Conservation (phyloP, 2,888 invertebrate species). For the Frankliniella intonsa region DNA sequence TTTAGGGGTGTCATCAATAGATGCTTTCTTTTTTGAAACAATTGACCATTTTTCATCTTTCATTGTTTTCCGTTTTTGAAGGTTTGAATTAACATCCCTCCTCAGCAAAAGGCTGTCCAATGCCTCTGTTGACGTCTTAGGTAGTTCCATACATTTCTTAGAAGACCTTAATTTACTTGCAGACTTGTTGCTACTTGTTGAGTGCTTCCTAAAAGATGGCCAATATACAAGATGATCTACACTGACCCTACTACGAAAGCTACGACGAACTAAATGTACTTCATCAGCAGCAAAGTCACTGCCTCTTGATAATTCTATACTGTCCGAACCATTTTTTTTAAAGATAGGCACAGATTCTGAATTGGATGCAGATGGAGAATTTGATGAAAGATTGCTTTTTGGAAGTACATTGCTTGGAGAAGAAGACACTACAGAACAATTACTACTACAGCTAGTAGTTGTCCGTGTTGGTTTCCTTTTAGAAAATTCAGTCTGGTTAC, state of each 20-base stretch:
- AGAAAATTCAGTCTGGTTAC: background rate
- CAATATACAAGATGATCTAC: background rate
- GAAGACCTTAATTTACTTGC: background rate
- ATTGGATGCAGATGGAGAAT: background rate
- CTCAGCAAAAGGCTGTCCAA: background rate
- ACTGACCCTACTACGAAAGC: background rate
- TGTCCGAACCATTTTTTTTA: no score
- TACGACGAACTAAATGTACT: background rate
- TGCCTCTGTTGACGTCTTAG: background rate
- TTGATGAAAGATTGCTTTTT: background rate
- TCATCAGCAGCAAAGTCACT: background rate
- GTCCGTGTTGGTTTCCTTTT: background rate
- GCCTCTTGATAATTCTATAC: no score
- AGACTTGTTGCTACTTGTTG: background rate
- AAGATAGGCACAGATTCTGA: no score
- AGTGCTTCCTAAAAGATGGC: background rate
- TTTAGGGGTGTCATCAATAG: background rate
- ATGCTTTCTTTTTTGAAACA: background rate
- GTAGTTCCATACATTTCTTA: background rate
- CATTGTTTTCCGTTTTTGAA: background rate
- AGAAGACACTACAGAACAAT: background rate
- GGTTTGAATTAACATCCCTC: background rate
- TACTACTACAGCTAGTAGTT: background rate
- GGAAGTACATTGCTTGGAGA: background rate
- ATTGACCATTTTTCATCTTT: background rate